phyloP scores from a whole-genome alignment of 2,888 invertebrate species.

The Eudasyphora cyanicolor region DNA sequence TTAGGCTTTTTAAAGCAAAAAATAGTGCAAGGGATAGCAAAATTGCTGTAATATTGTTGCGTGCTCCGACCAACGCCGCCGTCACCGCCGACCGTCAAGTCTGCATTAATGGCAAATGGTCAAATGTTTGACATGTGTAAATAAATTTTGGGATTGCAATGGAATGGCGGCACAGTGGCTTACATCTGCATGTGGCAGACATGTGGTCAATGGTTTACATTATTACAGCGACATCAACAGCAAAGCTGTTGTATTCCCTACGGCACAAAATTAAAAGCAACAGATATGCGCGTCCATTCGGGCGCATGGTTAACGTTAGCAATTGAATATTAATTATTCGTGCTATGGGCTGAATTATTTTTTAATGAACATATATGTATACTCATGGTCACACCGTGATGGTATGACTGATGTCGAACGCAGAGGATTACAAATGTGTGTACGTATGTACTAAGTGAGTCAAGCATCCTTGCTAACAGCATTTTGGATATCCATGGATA shows the following conservation, averaged over 20 bases:
- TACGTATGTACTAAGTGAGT: too few relatives aligned
- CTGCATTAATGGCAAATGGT: conserved; percentile 28
- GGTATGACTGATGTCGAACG: too few relatives aligned
- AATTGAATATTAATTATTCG: conserved; percentile 16
- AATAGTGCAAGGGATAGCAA: conserved; percentile 5
- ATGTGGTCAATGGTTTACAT: neutral
- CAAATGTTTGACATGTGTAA: conserved; percentile 30
- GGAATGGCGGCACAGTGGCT: conserved; percentile 9
- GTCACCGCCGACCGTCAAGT: neutral
- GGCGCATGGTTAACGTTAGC: neutral
- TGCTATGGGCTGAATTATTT: neutral
- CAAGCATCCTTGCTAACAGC: too few relatives aligned
- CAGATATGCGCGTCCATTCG: neutral
- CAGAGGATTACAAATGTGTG: too few relatives aligned
- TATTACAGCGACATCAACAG: neutral
- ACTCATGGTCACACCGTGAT: too few relatives aligned
- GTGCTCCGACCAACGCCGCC: neutral
- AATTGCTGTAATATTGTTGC: neutral
- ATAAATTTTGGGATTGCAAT: conserved; percentile 27
- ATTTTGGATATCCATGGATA: too few relatives aligned
- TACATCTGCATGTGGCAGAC: neutral
- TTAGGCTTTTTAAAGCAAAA: neutral
- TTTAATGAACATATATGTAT: too few relatives aligned
- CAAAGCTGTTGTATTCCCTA: neutral
- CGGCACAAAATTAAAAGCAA: neutral